Percentiles rank a stretch among this genome's conserved stretches.
Conservation (phyloP, 2,888 invertebrate genomes). For the Hypsopygia costalis region DNA sequence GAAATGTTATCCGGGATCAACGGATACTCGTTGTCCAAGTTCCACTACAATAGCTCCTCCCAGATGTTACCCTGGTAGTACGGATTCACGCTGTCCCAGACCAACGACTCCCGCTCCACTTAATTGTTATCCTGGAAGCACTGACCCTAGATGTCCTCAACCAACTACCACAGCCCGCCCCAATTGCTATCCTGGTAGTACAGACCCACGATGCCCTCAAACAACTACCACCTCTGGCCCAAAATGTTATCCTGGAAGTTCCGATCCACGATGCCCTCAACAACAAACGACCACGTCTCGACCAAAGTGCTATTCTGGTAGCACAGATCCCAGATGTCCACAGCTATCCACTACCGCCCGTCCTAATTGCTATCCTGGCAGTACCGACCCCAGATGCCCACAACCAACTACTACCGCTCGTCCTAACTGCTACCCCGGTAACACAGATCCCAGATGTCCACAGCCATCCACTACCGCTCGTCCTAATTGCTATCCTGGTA, state of each 20-base stretch:
- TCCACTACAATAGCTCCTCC: conserved; percentile 28
- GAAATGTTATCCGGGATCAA: conserved; percentile 39
- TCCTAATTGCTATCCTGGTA: conserved; percentile 38
- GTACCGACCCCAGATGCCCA: conserved; percentile 37
- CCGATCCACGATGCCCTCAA: conserved; percentile 40
- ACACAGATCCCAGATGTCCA: conserved; percentile 35
- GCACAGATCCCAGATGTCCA: conserved; percentile 31
- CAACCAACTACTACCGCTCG: conserved; percentile 26
- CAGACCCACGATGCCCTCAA: conserved; percentile 29
- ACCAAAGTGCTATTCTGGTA: conserved; percentile 33
- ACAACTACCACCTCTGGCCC: conserved; percentile 23
- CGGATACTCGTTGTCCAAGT: conserved; percentile 33
- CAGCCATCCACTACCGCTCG: conserved; percentile 28
- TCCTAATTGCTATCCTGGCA: conserved; percentile 30
- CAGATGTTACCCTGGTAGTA: conserved; percentile 27
- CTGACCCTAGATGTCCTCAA: conserved; percentile 28
- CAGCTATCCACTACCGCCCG: conserved; percentile 21
- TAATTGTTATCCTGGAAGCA: conserved; percentile 35
- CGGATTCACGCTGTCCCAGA: conserved; percentile 23
- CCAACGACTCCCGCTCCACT: conserved; percentile 23
- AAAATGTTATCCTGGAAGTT: conserved; percentile 35
- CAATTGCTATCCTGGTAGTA: conserved; percentile 32
- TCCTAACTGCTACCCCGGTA: conserved; percentile 39
- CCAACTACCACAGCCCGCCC: conserved; percentile 24
- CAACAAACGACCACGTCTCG: conserved; percentile 24